Percentiles rank a stretch among this genome's conserved stretches.
phyloP scores from a whole-genome alignment of 2,888 invertebrate genomes.

The Trichogramma dendrolimi region DNA sequence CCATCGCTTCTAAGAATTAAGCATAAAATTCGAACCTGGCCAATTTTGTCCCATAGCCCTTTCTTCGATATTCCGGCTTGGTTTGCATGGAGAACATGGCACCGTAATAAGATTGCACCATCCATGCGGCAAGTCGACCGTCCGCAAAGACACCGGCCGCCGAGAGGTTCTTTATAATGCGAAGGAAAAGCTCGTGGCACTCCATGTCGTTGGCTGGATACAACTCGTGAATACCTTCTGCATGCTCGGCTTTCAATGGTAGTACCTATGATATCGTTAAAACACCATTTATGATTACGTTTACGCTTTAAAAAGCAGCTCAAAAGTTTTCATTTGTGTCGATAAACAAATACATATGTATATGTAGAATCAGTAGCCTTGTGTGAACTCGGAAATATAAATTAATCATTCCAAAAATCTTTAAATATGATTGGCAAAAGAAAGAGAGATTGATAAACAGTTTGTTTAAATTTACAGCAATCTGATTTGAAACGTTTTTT shows the following conservation, averaged over 20 bases:
- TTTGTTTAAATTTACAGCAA: no score
- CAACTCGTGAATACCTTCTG: constrained; percentile 76
- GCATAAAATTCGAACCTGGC: constrained; percentile 39
- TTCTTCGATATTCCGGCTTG: constrained; percentile 68
- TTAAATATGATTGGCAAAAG: no score
- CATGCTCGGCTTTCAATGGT: constrained; percentile 72
- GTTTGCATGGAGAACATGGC: constrained; percentile 93
- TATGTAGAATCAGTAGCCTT: not conserved
- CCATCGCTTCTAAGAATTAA: not conserved
- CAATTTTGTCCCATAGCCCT: constrained; percentile 57
- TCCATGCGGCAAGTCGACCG: constrained; percentile 80
- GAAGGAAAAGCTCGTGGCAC: constrained; percentile 76
- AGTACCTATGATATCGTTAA: constrained; percentile 54
- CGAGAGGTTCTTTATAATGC: constrained; percentile 71
- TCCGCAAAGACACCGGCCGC: constrained; percentile 75
- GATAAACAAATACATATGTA: not conserved
- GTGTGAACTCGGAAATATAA: not conserved
- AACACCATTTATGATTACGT: not conserved
- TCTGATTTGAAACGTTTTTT: no score
- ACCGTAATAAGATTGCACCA: constrained; percentile 87
- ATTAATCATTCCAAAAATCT: no score
- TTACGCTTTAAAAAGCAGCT: no score
- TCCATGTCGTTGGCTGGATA: constrained; percentile 88
- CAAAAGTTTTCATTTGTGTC: no score
- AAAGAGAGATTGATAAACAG: no score